Percentiles rank a stretch among this genome's conserved stretches.
Conservation (phyloP, 2,888 invertebrate species). For the Cheiracanthium punctorium region DNA sequence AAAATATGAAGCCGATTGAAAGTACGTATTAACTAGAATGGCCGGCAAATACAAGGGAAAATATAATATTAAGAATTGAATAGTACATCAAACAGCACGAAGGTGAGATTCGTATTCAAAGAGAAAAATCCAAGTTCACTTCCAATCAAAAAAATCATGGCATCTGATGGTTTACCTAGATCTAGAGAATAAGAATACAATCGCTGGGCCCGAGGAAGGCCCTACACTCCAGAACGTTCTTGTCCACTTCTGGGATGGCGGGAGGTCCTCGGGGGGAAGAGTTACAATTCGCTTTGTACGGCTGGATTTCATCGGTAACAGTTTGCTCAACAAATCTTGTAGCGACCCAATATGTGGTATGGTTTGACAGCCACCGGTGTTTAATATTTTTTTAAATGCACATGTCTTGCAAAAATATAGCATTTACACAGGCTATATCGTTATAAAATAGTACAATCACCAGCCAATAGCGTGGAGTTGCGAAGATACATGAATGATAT, state of each 20-base stretch:
- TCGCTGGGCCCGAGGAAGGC: neutral
- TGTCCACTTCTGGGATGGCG: neutral
- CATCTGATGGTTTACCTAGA: slow-evolving; percentile 40
- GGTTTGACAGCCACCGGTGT: slow-evolving; percentile 48
- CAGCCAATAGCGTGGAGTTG: slow-evolving; percentile 48
- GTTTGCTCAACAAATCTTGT: slow-evolving; percentile 5
- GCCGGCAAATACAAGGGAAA: slow-evolving; percentile 70
- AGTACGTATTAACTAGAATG: slow-evolving; percentile 69
- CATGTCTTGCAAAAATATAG: slow-evolving; percentile 68
- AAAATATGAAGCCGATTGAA: slow-evolving; percentile 67
- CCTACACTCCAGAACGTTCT: neutral
- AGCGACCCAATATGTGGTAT: slow-evolving; percentile 13
- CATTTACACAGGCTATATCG: slow-evolving; percentile 65
- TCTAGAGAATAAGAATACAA: slow-evolving; percentile 36
- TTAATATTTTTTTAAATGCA: slow-evolving; percentile 40
- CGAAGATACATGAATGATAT: slow-evolving; percentile 43
- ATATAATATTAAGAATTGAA: slow-evolving; percentile 51
- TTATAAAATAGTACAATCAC: slow-evolving; percentile 56
- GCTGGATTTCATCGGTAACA: slow-evolving; percentile 15
- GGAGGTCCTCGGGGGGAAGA: neutral
- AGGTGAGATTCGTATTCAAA: slow-evolving; percentile 62
- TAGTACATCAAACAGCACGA: slow-evolving; percentile 65
- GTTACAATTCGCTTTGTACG: slow-evolving; percentile 9
- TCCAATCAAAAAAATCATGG: slow-evolving; percentile 53
- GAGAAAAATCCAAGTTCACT: slow-evolving; percentile 58